Evolutionary conservation across 2,797 vertebrate genomes (phyloP).

Genomic region (Naso thynnoides): DNA sequence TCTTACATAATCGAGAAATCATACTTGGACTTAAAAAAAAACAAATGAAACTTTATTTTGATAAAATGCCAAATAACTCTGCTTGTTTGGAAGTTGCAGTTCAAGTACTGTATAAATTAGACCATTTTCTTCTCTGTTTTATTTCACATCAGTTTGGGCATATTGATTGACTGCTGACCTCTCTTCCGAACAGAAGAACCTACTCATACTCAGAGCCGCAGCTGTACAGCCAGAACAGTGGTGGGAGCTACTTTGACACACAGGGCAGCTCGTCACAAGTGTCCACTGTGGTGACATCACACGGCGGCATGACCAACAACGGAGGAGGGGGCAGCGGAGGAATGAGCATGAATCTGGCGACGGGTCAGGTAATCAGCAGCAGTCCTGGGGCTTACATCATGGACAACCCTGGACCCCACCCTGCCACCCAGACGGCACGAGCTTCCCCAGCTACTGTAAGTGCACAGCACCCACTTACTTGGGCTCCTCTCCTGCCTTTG

Average conservation of each 20-base stretch:
- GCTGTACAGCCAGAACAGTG: constrained; percentile 93
- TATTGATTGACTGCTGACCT: constrained; percentile 32
- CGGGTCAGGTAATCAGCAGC: constrained; percentile 93
- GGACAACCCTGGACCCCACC: constrained; percentile 90
- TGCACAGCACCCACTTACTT: constrained; percentile 13
- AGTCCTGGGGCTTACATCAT: constrained; percentile 94
- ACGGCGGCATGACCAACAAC: constrained; percentile 90
- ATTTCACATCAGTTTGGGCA: not conserved
- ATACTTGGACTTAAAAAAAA: not conserved
- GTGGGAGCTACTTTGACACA: constrained; percentile 94
- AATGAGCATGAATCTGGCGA: constrained; percentile 93
- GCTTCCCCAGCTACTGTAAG: constrained; percentile 97
- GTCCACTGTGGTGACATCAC: constrained; percentile 92
- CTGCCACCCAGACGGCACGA: constrained; percentile 91
- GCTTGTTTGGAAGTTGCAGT: not conserved
- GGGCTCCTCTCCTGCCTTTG: constrained; percentile 7
- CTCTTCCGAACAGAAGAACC: constrained; percentile 86
- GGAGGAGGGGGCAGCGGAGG: constrained; percentile 91
- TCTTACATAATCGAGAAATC: not conserved
- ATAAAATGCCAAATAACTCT: not conserved
- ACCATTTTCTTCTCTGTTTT: not conserved
- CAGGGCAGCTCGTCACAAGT: constrained; percentile 92
- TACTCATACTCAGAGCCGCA: constrained; percentile 96
- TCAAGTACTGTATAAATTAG: not conserved
- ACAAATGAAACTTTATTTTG: no score